Percentiles rank a stretch among this genome's conserved stretches.
phyloP scores from a whole-genome alignment of 2,888 invertebrate genomes.

The Drosophila macrothrix region DNA sequence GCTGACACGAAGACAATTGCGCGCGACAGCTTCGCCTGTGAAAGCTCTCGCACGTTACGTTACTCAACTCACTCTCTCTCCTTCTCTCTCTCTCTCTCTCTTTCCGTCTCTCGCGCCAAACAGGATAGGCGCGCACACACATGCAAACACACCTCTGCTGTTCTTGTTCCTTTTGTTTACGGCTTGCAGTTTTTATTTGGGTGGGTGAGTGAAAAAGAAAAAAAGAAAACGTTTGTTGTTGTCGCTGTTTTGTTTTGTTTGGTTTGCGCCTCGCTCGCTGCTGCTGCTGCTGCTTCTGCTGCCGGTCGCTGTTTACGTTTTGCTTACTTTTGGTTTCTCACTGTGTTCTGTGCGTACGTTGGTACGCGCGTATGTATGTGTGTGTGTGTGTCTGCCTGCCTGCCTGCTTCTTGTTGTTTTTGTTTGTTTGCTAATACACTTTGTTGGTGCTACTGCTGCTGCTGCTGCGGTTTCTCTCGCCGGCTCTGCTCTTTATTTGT shows the following conservation, averaged over 20 bases:
- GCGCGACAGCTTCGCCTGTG: conserved; percentile 48
- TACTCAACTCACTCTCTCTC: conserved; percentile 5
- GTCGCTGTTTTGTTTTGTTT: conserved; percentile 49
- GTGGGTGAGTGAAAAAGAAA: conserved; percentile 25
- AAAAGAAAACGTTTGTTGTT: conserved; percentile 37
- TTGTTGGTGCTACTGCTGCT: conserved; percentile 36
- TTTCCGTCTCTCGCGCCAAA: conserved; percentile 21
- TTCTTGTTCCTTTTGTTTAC: conserved; percentile 18
- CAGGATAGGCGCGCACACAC: conserved; percentile 54
- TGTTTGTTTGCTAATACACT: conserved; percentile 70
- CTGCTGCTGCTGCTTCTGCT: conserved; percentile 16
- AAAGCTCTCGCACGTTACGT: conserved; percentile 30
- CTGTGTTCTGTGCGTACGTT: background rate
- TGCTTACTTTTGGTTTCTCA: conserved; percentile 43
- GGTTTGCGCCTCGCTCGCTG: conserved; percentile 38
- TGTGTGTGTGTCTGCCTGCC: conserved; percentile 16
- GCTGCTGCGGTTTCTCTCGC: conserved; percentile 35
- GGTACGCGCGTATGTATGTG: conserved; percentile 15
- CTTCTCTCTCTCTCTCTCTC: conserved; percentile 26
- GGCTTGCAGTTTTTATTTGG: conserved; percentile 51
- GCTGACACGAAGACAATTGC: conserved; percentile 47
- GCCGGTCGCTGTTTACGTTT: conserved; percentile 62
- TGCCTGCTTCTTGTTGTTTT: conserved; percentile 40
- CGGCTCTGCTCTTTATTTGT: conserved; percentile 27
- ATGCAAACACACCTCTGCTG: conserved; percentile 10